These are phyloP conservation scores for Chymomyza costata DNA, from an alignment of 1,140 invertebrate genomes.

Conservation along the genomic window DNA sequence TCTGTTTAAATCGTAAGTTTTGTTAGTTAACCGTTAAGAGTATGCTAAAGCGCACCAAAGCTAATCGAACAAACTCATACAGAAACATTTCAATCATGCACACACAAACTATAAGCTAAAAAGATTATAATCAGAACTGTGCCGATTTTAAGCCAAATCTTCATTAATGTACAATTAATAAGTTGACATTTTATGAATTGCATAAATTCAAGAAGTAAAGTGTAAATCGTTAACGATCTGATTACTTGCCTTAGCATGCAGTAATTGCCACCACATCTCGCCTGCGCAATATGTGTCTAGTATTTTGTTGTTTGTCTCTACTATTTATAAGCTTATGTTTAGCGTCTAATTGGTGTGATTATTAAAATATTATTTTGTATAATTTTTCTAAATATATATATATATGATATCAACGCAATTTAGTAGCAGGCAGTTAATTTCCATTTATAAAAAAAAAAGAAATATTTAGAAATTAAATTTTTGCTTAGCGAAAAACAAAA, in stretches of 20 bases:
- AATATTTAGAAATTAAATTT: conserved; percentile 48
- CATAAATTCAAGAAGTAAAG: too few species aligned
- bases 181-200: too few species aligned
- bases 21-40: too few species aligned
- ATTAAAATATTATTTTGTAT: conserved; percentile 51
- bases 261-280: not conserved
- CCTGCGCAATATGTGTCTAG: conserved; percentile 25
- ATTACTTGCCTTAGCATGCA: too few species aligned
- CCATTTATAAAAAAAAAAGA: conserved; percentile 24
- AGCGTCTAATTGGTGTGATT: conserved; percentile 63
- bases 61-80: conserved; percentile 8
- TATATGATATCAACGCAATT: conserved; percentile 34
- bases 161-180: too few species aligned
- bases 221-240: too few species aligned
- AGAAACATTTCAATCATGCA: conserved; percentile 11
- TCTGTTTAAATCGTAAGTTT: conserved; percentile 40
- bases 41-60: too few species aligned
- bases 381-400: conserved; percentile 52
- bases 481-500: conserved; percentile 62
- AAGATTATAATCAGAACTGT: not conserved
- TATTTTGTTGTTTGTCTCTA: conserved; percentile 34
- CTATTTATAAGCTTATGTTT: conserved; percentile 55
- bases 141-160: too few species aligned
- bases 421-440: conserved; percentile 28
- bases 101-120: not conserved